phyloP scores from a whole-genome alignment of 2,888 invertebrate species.

The Cosmopolites sordidus region DNA sequence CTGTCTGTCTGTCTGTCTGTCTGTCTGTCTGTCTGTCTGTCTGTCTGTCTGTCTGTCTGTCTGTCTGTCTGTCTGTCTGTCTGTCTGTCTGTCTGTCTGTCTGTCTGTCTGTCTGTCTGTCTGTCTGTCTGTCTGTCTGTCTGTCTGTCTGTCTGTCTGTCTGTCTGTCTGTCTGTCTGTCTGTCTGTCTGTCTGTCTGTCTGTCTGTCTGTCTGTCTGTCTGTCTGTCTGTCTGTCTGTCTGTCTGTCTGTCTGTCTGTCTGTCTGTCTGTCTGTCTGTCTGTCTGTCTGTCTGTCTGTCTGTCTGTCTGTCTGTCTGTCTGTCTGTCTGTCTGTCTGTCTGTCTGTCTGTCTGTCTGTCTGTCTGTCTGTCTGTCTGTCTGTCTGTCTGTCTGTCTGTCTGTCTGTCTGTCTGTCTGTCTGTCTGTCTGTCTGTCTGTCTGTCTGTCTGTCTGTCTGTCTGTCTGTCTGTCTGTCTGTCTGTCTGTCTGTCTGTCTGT shows the following conservation, averaged over 20 bases:
- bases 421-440: constrained; percentile 8
- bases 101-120: constrained; percentile 14
- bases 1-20: constrained; percentile 18
- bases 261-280: constrained; percentile 17
- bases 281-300: constrained; percentile 14
- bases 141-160: constrained; percentile 17
- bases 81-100: constrained; percentile 18
- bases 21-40: constrained; percentile 18
- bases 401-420: constrained; percentile 13
- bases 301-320: constrained; percentile 17
- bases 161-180: constrained; percentile 15
- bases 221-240: constrained; percentile 13
- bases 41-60: constrained; percentile 17
- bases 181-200: constrained; percentile 15
- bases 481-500: constrained; percentile 13
- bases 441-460: constrained; percentile 12
- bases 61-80: constrained; percentile 17
- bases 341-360: constrained; percentile 17
- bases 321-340: constrained; percentile 18
- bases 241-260: constrained; percentile 14
- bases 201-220: constrained; percentile 14
- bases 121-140: constrained; percentile 17
- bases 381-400: constrained; percentile 16
- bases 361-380: constrained; percentile 14
- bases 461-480: constrained; percentile 13